These are phyloP conservation scores for Pao palembangensis DNA, from an alignment of 2,113 vertebrate species.

Conservation along the genomic window DNA sequence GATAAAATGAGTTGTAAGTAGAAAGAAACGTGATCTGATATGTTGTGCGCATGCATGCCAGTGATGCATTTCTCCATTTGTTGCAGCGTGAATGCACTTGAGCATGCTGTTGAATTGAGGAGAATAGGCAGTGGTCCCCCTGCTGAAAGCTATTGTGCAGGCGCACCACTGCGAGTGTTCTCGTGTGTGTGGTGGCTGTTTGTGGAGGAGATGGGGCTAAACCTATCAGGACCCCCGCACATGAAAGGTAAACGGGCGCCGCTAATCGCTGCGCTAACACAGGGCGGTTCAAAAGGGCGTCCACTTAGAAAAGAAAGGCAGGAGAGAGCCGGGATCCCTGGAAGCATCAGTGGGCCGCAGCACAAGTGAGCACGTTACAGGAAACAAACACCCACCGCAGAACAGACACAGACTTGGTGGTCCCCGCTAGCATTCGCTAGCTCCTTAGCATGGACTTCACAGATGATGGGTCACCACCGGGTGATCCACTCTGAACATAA, in stretches of 20 bases:
- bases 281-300: conserved; percentile 66
- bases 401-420: conserved; percentile 65
- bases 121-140: conserved; percentile 59
- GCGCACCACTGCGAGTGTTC: conserved; percentile 60
- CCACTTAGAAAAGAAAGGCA: conserved; percentile 74
- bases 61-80: conserved; percentile 44
- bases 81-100: conserved; percentile 53
- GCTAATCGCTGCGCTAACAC: conserved; percentile 68
- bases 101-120: conserved; percentile 58
- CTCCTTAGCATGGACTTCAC: conserved; percentile 37
- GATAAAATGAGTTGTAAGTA: too few species aligned
- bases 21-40: conserved; percentile 23
- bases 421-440: conserved; percentile 34
- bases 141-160: conserved; percentile 69
- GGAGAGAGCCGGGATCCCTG: conserved; percentile 56
- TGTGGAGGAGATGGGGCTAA: conserved; percentile 49
- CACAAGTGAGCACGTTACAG: conserved; percentile 63
- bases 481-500: too few species aligned
- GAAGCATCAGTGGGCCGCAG: conserved; percentile 46
- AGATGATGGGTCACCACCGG: background rate
- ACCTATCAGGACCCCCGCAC: conserved; percentile 64
- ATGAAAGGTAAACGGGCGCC: conserved; percentile 72
- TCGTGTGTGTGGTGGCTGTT: conserved; percentile 40
- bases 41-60: conserved; percentile 8
- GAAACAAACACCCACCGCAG: conserved; percentile 58